Evolutionary conservation across 2,113 vertebrate species (phyloP).

Genomic region (Drymodes brunneopygia): DNA sequence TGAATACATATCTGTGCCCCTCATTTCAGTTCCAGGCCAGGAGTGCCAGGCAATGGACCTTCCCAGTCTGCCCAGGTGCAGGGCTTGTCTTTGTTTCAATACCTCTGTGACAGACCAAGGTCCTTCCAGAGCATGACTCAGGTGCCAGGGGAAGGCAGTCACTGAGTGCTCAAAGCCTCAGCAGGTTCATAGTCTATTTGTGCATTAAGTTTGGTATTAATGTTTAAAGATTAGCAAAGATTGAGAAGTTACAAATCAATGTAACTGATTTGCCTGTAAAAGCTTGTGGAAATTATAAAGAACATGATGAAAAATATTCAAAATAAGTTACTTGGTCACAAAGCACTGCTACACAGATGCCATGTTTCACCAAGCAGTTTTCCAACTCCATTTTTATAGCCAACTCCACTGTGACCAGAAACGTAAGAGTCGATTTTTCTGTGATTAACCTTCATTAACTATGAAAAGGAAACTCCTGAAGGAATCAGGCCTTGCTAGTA

Average conservation of each 20-base stretch:
- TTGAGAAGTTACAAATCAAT: neutral
- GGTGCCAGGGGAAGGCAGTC: neutral
- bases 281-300: neutral
- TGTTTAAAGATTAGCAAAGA: neutral
- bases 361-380: neutral
- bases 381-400: neutral
- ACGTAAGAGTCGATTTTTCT: rapidly evolving
- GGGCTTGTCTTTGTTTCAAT: neutral
- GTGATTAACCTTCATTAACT: neutral
- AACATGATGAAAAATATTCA: neutral
- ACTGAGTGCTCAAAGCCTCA: neutral
- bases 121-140: neutral
- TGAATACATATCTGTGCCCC: neutral
- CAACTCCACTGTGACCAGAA: neutral
- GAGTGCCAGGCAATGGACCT: neutral
- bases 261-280: neutral
- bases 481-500: neutral
- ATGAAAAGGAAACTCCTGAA: neutral
- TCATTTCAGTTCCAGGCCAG: neutral
- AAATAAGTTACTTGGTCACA: neutral
- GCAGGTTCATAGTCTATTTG: neutral
- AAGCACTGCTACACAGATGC: neutral
- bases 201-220: neutral
- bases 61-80: neutral
- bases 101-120: neutral